Evolutionary conservation across 2,888 invertebrate genomes (phyloP), one percentile per base, ranked within the genome.

Genomic region (Campoplex capitator): DNA sequence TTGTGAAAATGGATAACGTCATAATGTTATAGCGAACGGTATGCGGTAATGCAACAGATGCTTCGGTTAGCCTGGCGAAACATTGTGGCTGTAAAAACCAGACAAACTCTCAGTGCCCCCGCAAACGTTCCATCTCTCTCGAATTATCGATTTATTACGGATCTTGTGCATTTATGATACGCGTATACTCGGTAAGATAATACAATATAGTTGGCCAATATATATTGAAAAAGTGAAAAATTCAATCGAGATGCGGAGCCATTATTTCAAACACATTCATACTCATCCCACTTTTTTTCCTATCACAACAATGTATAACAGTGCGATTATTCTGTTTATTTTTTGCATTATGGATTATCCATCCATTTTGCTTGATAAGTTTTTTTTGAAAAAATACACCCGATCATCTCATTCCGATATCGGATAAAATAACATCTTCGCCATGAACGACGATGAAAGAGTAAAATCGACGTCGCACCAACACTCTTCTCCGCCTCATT

Each of bases 111-210:
- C 73, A 51, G 56, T 74, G 62, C 56, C 74, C 32, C 74, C 32
- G 42, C 48, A 67, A 81, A 62, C 81, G 65, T 87, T 87, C 58
- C 84, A 77, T 81, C 76, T 54, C 70, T 58, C 74, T 68, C 81
- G 77, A 81, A 74, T 87, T 87, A 87, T 87, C 84, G 84, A 87
- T 84, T 81, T 74, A 81, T 81, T 38, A 74, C 74, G 54, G 54
- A 75, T 83, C 71, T 28, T 62, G 35, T 38, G 38, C 18, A 56
- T 56, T 38, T 48, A 48, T 32, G 68, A 32, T 32, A 58, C 13
- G 28, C 2, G 23, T 23, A 9, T 28, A 3, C 58, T 11, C 28
- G 13, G 11, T 1, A 13, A 58, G 13, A 2, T 58, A 16, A 16
- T 32, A 28, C 58, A 13, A 4, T 3, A 13, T 58, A 6, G 28